Evolutionary conservation across 2,888 invertebrate genomes (phyloP), one percentile per base, ranked within the genome.

Genomic region (Drosophila anomalata): DNA sequence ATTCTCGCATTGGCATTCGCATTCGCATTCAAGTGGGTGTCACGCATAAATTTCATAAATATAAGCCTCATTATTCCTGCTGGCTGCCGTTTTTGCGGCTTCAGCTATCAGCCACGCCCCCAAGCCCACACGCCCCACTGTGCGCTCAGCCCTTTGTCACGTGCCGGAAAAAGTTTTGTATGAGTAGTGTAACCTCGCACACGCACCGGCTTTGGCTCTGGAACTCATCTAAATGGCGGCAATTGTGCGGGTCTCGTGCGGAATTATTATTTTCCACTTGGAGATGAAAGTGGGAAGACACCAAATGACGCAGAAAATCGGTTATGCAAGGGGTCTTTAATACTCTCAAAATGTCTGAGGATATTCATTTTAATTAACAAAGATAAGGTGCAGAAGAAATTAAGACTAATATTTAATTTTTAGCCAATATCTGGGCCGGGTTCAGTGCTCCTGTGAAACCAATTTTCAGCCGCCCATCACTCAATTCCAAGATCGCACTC

Each of bases 41-140:
- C 89, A 87, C 89, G 89, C 89, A 86, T 86, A 89, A 86, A 89
- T 86, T 89, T 89, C 88, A 88, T 87, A 85, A 88, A 85, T 85
- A 88, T 82, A 72, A 82, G 84, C 82, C 75, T 88, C 89, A 88
- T 88, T 88, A 85, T 88, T 81, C 77, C 62, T 11, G 44, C 44
- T 22, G 44, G 44, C 44, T 22, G 17, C 42, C 42, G 72, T 83
- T 83, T 75, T 81, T 87, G 80, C 59, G 80, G 87, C 80, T 73
- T 71, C 6, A 62, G 50, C 17, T 14, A 39, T 14, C 54, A 24
- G 69, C 62, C 50, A 39, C 73, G 53, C 73, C 50, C 51, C 1
- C 42, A 24, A 24, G 22, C 22, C 20, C n/a, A 2, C 41, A 22
- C 12, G 12, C 62, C 36, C 36, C 5, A n/a, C 22, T 6, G 50